phyloP scores from a whole-genome alignment of 2,797 vertebrate species.

The Percopsis omiscomaycus region DNA sequence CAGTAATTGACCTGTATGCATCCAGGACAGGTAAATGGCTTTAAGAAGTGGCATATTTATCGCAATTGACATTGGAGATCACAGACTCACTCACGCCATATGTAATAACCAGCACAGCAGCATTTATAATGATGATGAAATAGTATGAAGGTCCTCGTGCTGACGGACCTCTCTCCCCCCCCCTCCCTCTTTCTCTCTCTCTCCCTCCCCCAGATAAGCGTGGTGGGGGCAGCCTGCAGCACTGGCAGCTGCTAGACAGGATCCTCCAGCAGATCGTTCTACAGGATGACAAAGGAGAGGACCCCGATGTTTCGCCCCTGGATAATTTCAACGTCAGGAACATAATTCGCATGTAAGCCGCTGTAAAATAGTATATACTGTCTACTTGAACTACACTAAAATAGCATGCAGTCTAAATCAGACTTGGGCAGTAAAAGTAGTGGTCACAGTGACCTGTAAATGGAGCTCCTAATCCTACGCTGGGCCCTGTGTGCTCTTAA shows the following conservation, averaged over 20 bases:
- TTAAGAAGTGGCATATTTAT: background rate
- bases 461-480: background rate
- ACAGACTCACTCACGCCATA: too few species aligned
- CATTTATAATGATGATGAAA: too few species aligned
- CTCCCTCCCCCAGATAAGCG: constrained; percentile 81
- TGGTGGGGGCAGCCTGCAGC: constrained; percentile 86
- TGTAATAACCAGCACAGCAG: too few species aligned
- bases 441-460: constrained; percentile 1
- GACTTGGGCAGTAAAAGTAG: too few species aligned
- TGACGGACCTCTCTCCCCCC: background rate
- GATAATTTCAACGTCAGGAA: constrained; percentile 98
- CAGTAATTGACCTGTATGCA: background rate
- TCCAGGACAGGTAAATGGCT: background rate
- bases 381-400: too few species aligned
- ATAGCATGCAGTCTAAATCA: background rate
- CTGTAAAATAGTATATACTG: background rate
- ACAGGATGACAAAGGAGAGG: constrained; percentile 92
- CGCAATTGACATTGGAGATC: too few species aligned
- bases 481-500: constrained; percentile 1
- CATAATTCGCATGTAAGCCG: constrained; percentile 93
- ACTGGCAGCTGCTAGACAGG: constrained; percentile 95
- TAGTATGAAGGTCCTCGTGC: too few species aligned
- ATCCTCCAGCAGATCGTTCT: constrained; percentile 97
- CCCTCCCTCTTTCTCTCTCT: background rate
- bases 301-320: constrained; percentile 88